These are phyloP conservation scores for Zosterops hypoxanthus DNA, from an alignment of 2,113 vertebrate genomes.

Conservation along the genomic window DNA sequence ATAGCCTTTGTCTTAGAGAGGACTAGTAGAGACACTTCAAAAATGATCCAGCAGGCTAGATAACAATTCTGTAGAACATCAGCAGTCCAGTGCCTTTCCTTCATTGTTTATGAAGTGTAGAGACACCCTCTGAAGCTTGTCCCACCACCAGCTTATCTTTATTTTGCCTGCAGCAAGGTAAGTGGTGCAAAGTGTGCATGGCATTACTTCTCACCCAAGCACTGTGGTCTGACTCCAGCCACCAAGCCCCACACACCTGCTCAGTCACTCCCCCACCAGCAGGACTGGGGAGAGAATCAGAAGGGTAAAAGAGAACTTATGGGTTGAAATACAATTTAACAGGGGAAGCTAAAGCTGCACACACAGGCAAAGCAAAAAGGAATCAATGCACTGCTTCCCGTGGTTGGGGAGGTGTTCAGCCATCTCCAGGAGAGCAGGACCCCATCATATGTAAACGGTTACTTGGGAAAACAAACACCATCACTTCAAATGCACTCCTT, in stretches of 20 bases:
- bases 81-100: background rate
- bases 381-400: background rate
- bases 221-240: background rate
- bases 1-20: background rate
- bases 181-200: background rate
- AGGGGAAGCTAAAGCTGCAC: background rate
- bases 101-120: background rate
- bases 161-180: background rate
- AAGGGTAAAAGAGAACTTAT: background rate
- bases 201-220: background rate
- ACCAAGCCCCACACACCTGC: background rate
- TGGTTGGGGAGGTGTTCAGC: background rate
- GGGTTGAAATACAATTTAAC: background rate
- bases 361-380: background rate
- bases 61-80: background rate
- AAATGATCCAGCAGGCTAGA: background rate
- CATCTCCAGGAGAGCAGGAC: background rate
- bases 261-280: too few relatives aligned
- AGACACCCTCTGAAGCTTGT: background rate
- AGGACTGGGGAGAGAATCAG: background rate
- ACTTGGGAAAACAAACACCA: background rate
- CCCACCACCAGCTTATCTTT: background rate
- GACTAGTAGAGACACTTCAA: background rate
- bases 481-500: background rate
- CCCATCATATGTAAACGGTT: fast-evolving